Evolutionary conservation across 2,888 invertebrate genomes (phyloP).

Genomic region (Clitarchus hookeri): DNA sequence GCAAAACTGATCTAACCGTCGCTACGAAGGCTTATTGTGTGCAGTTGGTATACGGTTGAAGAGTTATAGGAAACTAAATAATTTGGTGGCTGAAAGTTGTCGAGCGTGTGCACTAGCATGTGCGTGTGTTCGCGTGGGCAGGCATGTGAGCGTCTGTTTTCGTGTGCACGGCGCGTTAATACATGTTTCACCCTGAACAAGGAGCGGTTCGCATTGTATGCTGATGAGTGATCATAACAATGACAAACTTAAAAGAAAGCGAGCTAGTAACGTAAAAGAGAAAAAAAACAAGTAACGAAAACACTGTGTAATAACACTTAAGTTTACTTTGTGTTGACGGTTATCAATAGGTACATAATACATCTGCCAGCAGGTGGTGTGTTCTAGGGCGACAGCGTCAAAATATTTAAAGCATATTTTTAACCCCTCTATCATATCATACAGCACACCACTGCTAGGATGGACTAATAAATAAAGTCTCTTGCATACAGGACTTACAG

Average conservation of each 20-base stretch:
- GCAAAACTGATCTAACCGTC: no score
- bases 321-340: neutral
- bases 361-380: neutral
- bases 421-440: no score
- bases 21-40: no score
- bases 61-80: no score
- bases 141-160: neutral
- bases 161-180: neutral
- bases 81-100: no score
- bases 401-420: no score
- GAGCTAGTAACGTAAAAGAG: conserved; percentile 7
- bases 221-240: conserved; percentile 32
- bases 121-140: neutral
- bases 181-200: neutral
- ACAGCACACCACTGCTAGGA: no score
- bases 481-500: no score
- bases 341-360: neutral
- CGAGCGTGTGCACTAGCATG: no score
- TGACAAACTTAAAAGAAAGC: conserved; percentile 29
- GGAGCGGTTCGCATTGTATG: conserved; percentile 32
- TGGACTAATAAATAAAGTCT: no score
- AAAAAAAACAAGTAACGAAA: neutral
- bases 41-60: no score
- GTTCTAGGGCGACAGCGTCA: neutral
- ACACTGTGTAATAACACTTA: neutral